Percentiles rank a stretch among this genome's conserved stretches.
Evolutionary conservation across 2,113 vertebrate genomes (phyloP).

Genomic region (Spilogale gracilis): DNA sequence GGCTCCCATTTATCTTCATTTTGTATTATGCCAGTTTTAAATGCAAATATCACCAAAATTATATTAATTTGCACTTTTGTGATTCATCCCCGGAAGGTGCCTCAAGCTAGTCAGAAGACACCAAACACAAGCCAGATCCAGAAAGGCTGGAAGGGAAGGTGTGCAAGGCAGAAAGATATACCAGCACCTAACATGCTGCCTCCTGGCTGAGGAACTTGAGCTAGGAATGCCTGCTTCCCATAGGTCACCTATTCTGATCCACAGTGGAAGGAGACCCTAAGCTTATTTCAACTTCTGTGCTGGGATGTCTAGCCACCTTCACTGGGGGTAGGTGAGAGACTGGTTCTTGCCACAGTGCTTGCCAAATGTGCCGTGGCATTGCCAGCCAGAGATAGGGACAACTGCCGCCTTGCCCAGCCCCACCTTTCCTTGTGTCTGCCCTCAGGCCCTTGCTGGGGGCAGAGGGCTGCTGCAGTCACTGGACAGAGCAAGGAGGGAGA

Average conservation of each 20-base stretch:
- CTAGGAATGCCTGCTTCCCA: not conserved
- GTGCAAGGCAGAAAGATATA: not conserved
- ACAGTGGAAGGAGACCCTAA: not conserved
- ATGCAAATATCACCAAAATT: conserved; percentile 1
- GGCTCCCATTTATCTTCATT: not conserved
- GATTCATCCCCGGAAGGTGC: conserved; percentile 10
- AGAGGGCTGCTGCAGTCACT: not conserved
- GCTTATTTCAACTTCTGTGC: not conserved
- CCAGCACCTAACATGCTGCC: not conserved
- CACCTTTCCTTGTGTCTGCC: not conserved
- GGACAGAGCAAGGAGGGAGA: not conserved
- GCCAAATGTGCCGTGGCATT: not conserved
- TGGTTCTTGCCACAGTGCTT: not conserved
- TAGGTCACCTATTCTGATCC: not conserved
- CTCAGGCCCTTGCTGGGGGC: not conserved
- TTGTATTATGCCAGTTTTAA: not conserved
- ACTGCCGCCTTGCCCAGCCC: not conserved
- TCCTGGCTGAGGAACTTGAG: not conserved
- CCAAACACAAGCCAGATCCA: not conserved
- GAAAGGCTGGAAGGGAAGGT: not conserved
- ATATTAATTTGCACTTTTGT: not conserved
- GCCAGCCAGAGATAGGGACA: too few relatives aligned
- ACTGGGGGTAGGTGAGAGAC: not conserved
- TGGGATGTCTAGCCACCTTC: not conserved
- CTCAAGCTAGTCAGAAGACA: conserved; percentile 20